Conservation (phyloP, 2,888 invertebrate genomes). For the Phoenoteleia sp. region DNA sequence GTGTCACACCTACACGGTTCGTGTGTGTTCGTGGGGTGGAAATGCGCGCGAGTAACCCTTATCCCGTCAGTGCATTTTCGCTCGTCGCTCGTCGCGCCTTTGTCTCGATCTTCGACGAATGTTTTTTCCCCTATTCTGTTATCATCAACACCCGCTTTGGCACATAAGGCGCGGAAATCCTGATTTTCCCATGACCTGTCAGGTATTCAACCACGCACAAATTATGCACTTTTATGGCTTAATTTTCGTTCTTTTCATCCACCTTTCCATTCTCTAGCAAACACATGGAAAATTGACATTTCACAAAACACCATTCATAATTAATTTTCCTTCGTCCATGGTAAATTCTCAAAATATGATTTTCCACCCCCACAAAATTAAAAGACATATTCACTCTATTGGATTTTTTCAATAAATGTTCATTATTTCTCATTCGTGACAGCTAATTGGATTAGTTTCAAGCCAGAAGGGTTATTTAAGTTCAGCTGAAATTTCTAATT, state of each 20-base stretch:
- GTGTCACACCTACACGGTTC: slow-evolving; percentile 66
- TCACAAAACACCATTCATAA: too few relatives aligned
- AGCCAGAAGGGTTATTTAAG: too few relatives aligned
- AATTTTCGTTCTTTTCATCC: neutral
- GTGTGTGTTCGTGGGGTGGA: slow-evolving; percentile 63
- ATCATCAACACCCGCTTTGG: slow-evolving; percentile 18
- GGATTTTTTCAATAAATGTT: too few relatives aligned
- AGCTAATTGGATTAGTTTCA: too few relatives aligned
- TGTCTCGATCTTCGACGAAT: slow-evolving; percentile 8
- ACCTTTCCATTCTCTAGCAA: neutral
- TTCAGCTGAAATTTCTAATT: too few relatives aligned
- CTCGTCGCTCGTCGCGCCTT: slow-evolving; percentile 51
- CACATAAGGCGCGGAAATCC: neutral
- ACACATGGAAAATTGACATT: neutral
- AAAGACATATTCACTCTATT: too few relatives aligned
- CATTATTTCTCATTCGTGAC: too few relatives aligned
- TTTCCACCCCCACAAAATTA: too few relatives aligned
- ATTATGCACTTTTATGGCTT: too few relatives aligned
- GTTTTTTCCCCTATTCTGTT: slow-evolving; percentile 20
- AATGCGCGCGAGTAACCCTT: slow-evolving; percentile 71
- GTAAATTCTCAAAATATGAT: too few relatives aligned
- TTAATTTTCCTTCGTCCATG: too few relatives aligned
- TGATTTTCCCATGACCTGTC: slow-evolving; percentile 24
- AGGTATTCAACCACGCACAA: too few relatives aligned
- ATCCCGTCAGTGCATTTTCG: slow-evolving; percentile 66